phyloP scores from a whole-genome alignment of 1,140 invertebrate species.

The Pseudoatta argentina region DNA sequence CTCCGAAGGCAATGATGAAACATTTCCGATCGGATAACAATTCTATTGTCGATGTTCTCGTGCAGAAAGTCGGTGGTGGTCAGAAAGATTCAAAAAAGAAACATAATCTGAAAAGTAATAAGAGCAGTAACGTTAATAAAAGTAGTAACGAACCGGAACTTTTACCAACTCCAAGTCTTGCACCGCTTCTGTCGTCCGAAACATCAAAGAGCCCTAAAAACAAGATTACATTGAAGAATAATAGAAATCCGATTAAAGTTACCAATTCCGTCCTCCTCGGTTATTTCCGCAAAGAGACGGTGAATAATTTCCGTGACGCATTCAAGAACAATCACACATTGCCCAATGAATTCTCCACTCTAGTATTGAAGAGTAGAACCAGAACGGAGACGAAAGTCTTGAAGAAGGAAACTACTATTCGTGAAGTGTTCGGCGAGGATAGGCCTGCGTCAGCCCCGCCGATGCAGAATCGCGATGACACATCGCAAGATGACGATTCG shows the following conservation, averaged over 20 bases:
- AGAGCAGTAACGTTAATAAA: constrained; percentile 72
- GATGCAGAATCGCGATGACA: constrained; percentile 84
- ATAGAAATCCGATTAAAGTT: constrained; percentile 87
- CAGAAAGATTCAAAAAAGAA: constrained; percentile 87
- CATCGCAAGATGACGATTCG: constrained; percentile 83
- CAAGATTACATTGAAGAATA: constrained; percentile 84
- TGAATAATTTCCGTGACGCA: constrained; percentile 89
- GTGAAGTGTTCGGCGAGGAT: constrained; percentile 92
- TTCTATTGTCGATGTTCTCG: constrained; percentile 89
- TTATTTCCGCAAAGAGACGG: constrained; percentile 90
- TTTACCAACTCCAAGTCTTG: constrained; percentile 87
- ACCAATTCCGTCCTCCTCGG: constrained; percentile 87
- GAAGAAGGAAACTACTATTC: constrained; percentile 92
- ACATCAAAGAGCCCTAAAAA: constrained; percentile 82
- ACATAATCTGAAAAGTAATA: constrained; percentile 70
- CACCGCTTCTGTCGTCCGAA: constrained; percentile 81
- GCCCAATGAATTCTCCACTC: constrained; percentile 89
- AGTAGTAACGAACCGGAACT: constrained; percentile 87
- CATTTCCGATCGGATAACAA: constrained; percentile 83
- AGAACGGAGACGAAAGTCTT: constrained; percentile 91
- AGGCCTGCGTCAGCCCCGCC: constrained; percentile 89
- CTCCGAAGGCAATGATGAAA: constrained; percentile 81
- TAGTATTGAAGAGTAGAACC: constrained; percentile 91
- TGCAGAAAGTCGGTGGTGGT: constrained; percentile 87
- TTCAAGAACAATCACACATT: constrained; percentile 89